Evolutionary conservation across 2,888 invertebrate genomes (phyloP), one percentile per base, ranked within the genome.

Genomic region (Latheticus oryzae): DNA sequence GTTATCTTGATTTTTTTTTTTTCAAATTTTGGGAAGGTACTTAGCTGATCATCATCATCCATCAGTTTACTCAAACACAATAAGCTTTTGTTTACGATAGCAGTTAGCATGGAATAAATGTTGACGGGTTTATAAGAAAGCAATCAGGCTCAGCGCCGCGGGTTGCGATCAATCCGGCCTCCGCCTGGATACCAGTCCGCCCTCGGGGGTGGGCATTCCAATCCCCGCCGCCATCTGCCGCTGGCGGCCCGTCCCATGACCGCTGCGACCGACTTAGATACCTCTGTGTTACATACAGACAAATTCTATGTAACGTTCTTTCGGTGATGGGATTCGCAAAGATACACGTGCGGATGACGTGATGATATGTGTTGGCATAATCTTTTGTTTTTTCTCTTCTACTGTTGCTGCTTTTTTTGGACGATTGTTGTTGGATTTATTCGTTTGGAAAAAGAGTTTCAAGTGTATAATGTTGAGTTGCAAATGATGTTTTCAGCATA

Each of bases 61-160:
- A 19, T 11, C 45, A 32, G 30, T 7, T 12, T 5, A 23, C 38
- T 19, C 23, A 16, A 33, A 40, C 50, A 53, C 30, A 58, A 69
- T 68, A 65, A 67, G 68, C 61, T 56, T 62, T 68, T 71, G 69
- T 71, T 71, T 71, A 69, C 68, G 68, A 60, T 67, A 61, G 61
- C 65, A 69, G 68, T 69, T 69, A 70, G 66, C 65, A 61, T 67
- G 62, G 67, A 66, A 70, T 70, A 70, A 67, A 71, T 69, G 70
- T 70, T 71, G 72, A 71, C 71, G 67, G 70, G 67, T 70, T 73
- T 70, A 71, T 73, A 73, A 73, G 80, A 80, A 81, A 82, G 82
- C 83, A 83, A 83, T 62, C 60, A 60, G 45, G 57, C 24, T 60
- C 47, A 53, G 59, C 47, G 71, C 68, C 72, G 66, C 65, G 64